Base-by-base conservation (phyloP, 2,797 vertebrate genomes). In the Leptoclinus maculatus region DNA sequence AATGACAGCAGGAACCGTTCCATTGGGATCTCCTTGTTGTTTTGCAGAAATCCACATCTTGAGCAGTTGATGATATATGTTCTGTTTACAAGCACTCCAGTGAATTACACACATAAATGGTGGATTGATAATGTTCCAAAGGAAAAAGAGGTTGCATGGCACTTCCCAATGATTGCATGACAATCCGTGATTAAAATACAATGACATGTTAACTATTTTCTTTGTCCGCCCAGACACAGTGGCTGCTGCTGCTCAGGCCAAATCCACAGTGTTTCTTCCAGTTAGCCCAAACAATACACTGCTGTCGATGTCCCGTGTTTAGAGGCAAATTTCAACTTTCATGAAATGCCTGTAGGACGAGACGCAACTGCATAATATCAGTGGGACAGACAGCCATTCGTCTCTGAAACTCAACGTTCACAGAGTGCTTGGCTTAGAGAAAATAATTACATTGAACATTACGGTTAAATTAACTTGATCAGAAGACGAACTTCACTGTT, bases 251-350 rank as follows among this genome's bases (percentile, higher is more conserved):
- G 69, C 71, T 80, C 51, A 16, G 12, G 56, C 63, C 49, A 82
- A 64, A 80, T 85, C 79, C 25, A 8, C 32, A 14, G 29, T 62
- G 71, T 47, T 70, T 12, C 45, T 45, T 70, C 7, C 17, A 39
- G 74, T 73, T 62, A 54, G 29, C 64, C 51, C 76, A 62, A 73
- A 80, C 62, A 60, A 63, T 79, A 68, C 59, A 47, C 27, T 34
- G 39, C 74, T 19, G 47, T 19, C 4, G 21, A 64, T 53, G 25
- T 39, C 5, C 6, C 10, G 34, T 5, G 39, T 34, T 64, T 25
- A 39, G n/a, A 68, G 36, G 29, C 16, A 80, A 79, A 80, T 23
- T 64, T 14, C 68, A 76, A 66, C 36, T 60, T 60, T 36, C 23
- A 59, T 10, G 57, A 67, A 38, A 70, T 25, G 58, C 27, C 19